Percentiles rank a stretch among this genome's conserved stretches.
These are phyloP conservation scores for Galagoides demidoff DNA, from an alignment of 2,797 vertebrate species.

Conservation along the genomic window DNA sequence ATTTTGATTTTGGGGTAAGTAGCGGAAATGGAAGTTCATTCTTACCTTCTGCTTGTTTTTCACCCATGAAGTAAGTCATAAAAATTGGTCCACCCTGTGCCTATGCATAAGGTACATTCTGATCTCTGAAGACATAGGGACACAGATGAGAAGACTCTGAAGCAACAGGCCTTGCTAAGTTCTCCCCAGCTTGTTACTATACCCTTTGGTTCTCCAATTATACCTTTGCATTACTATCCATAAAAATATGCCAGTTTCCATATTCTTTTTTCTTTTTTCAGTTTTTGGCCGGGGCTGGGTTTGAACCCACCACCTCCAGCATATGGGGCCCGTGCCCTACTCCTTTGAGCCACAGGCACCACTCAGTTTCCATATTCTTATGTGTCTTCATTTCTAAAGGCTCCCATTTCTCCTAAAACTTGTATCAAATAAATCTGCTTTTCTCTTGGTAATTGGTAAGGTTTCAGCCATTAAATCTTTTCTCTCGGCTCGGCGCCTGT, in stretches of 20 bases:
- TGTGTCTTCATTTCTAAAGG: not conserved
- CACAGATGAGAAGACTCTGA: not conserved
- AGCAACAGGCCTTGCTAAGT: not conserved
- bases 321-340: no score
- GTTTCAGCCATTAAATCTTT: not conserved
- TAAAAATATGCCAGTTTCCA: not conserved
- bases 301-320: no score
- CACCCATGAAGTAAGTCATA: not conserved
- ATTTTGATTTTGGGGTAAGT: not conserved
- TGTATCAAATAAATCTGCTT: not conserved
- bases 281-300: no score
- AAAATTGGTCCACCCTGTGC: not conserved
- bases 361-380: not conserved
- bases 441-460: not conserved
- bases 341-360: not conserved
- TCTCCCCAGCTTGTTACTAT: not conserved
- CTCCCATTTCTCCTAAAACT: not conserved
- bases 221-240: not conserved
- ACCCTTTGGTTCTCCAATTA: not conserved
- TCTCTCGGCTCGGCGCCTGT: not conserved
- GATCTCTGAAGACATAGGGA: not conserved
- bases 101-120: not conserved
- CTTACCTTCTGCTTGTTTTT: not conserved
- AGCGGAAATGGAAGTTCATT: not conserved
- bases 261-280: not conserved